Conservation (phyloP, 2,888 invertebrate genomes). For the Drosophila mettleri region DNA sequence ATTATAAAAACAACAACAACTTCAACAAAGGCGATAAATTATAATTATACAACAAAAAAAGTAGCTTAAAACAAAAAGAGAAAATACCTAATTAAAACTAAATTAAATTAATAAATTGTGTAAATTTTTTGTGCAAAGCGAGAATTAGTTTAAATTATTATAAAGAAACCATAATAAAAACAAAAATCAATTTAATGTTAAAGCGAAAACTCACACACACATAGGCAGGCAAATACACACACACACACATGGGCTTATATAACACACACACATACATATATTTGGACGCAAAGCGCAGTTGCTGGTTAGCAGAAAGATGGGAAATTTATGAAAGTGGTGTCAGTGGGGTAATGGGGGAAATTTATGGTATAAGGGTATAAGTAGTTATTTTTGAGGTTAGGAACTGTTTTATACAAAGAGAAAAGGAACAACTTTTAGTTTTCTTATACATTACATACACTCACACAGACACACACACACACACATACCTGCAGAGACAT, state of each 20-base stretch:
- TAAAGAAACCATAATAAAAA: slow-evolving; percentile 28
- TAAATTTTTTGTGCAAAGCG: slow-evolving; percentile 77
- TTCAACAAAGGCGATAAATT: slow-evolving; percentile 48
- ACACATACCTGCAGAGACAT: slow-evolving; percentile 19
- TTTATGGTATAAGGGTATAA: slow-evolving; percentile 46
- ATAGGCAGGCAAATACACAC: slow-evolving; percentile 18
- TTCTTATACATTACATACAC: slow-evolving; percentile 41
- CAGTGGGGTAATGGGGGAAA: slow-evolving; percentile 2
- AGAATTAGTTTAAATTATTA: slow-evolving; percentile 77
- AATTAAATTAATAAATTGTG: slow-evolving; percentile 71
- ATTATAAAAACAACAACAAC: too few relatives aligned
- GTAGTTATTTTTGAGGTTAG: slow-evolving; percentile 64
- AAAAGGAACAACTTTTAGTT: slow-evolving; percentile 11
- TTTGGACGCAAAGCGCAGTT: slow-evolving; percentile 77
- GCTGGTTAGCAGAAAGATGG: slow-evolving; percentile 17
- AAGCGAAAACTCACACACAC: slow-evolving; percentile 36
- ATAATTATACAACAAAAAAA: slow-evolving; percentile 63
- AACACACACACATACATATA: slow-evolving; percentile 51
- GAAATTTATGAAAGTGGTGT: not conserved
- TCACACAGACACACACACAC: slow-evolving; percentile 40
- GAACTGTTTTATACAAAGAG: slow-evolving; percentile 28
- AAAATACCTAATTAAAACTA: slow-evolving; percentile 54
- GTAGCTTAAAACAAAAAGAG: slow-evolving; percentile 57
- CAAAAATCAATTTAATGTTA: slow-evolving; percentile 54
- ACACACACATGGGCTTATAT: slow-evolving; percentile 56